A percentile compares a stretch with the other conserved stretches of the same genome.
Conservation (phyloP, 2,113 vertebrate genomes). For the Nasalis larvatus region DNA sequence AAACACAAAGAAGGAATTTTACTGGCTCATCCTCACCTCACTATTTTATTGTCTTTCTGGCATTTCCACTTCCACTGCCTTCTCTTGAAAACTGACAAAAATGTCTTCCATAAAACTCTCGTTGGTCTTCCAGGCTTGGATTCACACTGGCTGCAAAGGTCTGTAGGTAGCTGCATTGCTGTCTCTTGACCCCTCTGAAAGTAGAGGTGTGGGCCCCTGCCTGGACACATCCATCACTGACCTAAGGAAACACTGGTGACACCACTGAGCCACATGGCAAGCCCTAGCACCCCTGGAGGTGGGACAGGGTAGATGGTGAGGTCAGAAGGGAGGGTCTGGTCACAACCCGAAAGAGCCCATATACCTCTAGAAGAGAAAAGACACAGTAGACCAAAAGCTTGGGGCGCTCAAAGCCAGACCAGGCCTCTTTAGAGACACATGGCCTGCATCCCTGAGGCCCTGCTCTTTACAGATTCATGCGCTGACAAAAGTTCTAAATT, state of each 20-base stretch:
- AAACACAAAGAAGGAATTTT: conserved; percentile 10
- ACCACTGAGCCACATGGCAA: neutral
- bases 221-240: neutral
- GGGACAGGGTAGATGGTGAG: neutral
- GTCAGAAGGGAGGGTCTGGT: neutral
- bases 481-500: conserved; percentile 55
- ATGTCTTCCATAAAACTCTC: neutral
- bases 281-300: neutral
- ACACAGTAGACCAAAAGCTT: neutral
- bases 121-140: neutral
- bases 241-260: neutral
- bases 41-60: conserved; percentile 37
- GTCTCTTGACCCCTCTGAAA: neutral
- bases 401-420: conserved; percentile 22
- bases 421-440: conserved; percentile 59
- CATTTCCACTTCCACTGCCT: neutral
- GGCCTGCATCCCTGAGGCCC: conserved; percentile 50
- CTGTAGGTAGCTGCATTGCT: neutral
- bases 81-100: neutral
- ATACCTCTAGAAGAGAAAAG: neutral
- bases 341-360: neutral
- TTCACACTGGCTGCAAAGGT: neutral
- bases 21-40: neutral
- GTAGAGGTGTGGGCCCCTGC: neutral
- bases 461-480: conserved; percentile 37